Evolutionary conservation across 2,113 vertebrate species (phyloP), one percentile per base, ranked within the genome.

Genomic region (Apodemus sylvaticus): DNA sequence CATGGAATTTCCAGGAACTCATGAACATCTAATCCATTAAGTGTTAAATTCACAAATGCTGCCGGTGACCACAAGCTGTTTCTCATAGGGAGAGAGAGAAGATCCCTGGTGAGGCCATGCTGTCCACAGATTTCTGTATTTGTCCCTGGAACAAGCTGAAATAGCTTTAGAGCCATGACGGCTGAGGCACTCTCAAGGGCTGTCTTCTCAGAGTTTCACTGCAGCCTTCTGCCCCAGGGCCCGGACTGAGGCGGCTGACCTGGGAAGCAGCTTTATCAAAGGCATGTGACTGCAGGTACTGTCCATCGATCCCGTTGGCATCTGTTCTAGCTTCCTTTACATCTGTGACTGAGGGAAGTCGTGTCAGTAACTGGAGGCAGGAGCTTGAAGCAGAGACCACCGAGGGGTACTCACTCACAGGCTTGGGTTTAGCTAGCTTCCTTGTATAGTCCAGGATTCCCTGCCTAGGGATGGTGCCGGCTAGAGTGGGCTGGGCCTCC

Each of bases 21-120:
- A 45, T 89, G 77, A 96, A 89, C 89, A 96, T 96, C 36, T 76
- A 78, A 89, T 60, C 55, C 2, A 77, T 14, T 90, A 79, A 89
- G 71, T 90, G 55, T 96, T 79, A 88, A 92, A 95, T 81, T 90
- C 53, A 79, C 34, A 77, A 90, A 70, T 34, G 70, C 8, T 45
- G 81, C 42, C 24, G 58, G 89, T 77, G 71, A 76, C 68, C 81
- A 26, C 55, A 62, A n/a, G 51, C 87, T 71, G 8, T 36, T 66
- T 7, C 71, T 12, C 34, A 39, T 7, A 10, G 51, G 92, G 34
- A 60, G 31, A 86, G n/a, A 66, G 36, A 79, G n/a, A n/a, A 9
- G 16, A 42, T 55, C 77, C 16, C 36, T 36, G 66, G 24, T 73
- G 36, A 48, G 34, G 39, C 60, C 34, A 8, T 9, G 51, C 8